Evolutionary conservation across 2,113 vertebrate species (phyloP), one percentile per base, ranked within the genome.

Genomic region (Gopherus evgoodei): DNA sequence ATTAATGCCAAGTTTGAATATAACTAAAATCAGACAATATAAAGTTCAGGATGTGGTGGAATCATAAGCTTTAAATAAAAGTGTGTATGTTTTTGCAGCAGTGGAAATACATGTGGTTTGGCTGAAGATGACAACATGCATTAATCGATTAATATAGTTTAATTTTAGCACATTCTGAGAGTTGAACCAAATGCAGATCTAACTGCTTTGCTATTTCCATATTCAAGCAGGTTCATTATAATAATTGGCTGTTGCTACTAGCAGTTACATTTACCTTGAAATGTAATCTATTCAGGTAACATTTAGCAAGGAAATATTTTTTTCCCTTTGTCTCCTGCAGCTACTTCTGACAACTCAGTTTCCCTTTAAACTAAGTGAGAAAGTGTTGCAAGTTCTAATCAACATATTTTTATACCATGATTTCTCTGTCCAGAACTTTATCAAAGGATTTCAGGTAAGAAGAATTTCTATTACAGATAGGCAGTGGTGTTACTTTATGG

Each of bases 321-420:
- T 65, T 16, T 84, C 59, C 53, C 88, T 89, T 90, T 97, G 25
- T 97, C n/a, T 98, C 78, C 91, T 95, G 85, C 96, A 99, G 99
- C 92, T 99, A 80, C 98, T 99, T 97, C 97, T 99, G 97, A 99
- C 99, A 5, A 79, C 94, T 11, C 91, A 86, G 1, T 99, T 99
- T 97, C 99, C 99, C 1, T 99, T 99, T 95, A 99, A 99, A 95
- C 98, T 99, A 93, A 99, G 97, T 91, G 98, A 96, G 29, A 99
- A 99, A 96, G 99, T 99, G 57, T 97, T 99, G 65, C 99, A 99
- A 94, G 99, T 99, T 97, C 98, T 99, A 85, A 98, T 99, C 91
- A 99, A 99, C 94, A 98, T 99, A 97, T 99, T 99, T 98, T 98
- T 99, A 75, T 99, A 99, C 96, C 99, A 99, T 80, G 99, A 99